phyloP scores from a whole-genome alignment of 2,888 invertebrate genomes.

The Apotomis turbidana region DNA sequence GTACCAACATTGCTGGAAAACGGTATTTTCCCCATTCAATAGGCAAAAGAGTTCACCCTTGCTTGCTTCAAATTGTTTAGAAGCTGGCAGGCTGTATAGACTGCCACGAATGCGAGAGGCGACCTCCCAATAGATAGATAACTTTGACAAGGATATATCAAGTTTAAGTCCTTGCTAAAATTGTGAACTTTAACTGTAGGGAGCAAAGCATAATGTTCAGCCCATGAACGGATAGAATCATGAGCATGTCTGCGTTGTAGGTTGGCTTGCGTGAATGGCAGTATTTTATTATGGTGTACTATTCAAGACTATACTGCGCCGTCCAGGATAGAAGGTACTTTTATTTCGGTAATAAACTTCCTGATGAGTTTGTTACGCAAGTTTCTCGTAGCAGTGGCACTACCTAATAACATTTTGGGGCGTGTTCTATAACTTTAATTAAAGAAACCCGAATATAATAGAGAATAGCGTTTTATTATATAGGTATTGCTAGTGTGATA shows the following conservation, averaged over 20 bases:
- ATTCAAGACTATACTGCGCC: background rate
- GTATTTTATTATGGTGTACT: slow-evolving; percentile 16
- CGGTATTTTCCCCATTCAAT: background rate
- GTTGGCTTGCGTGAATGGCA: background rate
- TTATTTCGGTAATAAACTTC: slow-evolving; percentile 27
- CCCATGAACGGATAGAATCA: background rate
- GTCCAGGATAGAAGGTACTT: slow-evolving; percentile 10
- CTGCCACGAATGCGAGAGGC: slow-evolving; percentile 5
- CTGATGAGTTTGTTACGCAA: slow-evolving; percentile 29
- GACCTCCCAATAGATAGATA: background rate
- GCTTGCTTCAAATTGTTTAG: background rate
- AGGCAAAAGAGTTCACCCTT: background rate
- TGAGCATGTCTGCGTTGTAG: background rate
- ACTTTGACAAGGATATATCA: slow-evolving; percentile 1
- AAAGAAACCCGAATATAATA: too few relatives aligned
- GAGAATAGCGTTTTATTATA: too few relatives aligned
- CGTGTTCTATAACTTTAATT: background rate
- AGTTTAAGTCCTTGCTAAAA: background rate
- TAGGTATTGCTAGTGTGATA: too few relatives aligned
- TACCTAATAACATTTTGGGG: background rate
- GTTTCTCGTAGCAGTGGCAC: slow-evolving; percentile 6
- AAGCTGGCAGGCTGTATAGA: slow-evolving; percentile 1
- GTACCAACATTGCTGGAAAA: background rate
- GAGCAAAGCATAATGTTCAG: background rate
- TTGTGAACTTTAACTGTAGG: slow-evolving; percentile 3